Evolutionary conservation across 1,140 invertebrate genomes (phyloP).

Genomic region (Eurosta solidaginis): DNA sequence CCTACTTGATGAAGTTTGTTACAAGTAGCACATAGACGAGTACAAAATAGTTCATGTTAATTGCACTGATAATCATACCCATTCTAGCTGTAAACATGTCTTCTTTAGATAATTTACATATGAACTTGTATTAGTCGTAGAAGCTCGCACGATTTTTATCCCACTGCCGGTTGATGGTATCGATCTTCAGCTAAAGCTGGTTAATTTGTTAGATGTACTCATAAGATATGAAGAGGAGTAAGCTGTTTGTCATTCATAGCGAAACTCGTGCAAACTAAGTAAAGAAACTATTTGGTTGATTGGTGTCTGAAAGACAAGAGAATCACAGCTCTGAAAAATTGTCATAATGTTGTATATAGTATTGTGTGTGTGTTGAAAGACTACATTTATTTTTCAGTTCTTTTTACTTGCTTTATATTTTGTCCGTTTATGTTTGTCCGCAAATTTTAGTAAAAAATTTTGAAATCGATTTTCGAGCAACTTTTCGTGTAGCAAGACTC

Average conservation of each 20-base stretch:
- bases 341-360: neutral
- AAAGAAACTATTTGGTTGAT: slow-evolving; percentile 10
- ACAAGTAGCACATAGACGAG: neutral
- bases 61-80: neutral
- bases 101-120: neutral
- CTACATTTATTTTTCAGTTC: neutral
- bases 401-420: neutral
- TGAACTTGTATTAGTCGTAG: neutral
- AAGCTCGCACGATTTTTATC: neutral
- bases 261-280: neutral
- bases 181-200: neutral
- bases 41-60: too few species aligned
- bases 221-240: slow-evolving; percentile 22
- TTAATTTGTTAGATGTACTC: slow-evolving; percentile 16
- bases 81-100: neutral
- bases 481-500: too few species aligned
- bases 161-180: neutral
- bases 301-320: neutral
- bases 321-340: neutral
- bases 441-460: too few species aligned
- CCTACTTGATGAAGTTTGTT: neutral
- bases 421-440: too few species aligned
- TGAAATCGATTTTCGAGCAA: too few species aligned
- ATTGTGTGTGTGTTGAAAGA: neutral
- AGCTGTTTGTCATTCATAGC: neutral